A percentile compares a stretch with the other conserved stretches of the same genome.
phyloP scores from a whole-genome alignment of 2,797 vertebrate species.

The Pristis pectinata region DNA sequence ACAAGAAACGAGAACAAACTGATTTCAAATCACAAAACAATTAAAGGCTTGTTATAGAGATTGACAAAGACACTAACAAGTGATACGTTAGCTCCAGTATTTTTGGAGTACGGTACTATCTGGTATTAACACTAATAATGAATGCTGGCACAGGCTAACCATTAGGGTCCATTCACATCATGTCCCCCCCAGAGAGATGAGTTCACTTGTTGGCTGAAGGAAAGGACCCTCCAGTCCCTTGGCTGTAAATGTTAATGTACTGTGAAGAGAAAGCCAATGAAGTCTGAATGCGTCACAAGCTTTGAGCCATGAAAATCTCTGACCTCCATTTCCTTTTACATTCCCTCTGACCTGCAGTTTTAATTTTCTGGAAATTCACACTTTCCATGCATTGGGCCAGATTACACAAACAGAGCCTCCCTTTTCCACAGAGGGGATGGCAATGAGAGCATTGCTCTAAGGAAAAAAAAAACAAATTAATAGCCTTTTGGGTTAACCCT shows the following conservation, averaged over 20 bases:
- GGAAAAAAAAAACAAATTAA: constrained; percentile 7
- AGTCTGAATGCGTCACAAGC: constrained; percentile 60
- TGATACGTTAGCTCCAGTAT: constrained; percentile 21
- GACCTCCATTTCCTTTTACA: constrained; percentile 50
- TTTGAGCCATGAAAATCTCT: constrained; percentile 55
- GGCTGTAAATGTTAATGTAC: constrained; percentile 49
- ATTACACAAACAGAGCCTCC: constrained; percentile 51
- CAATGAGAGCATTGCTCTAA: neutral
- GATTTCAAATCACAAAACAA: constrained; percentile 41
- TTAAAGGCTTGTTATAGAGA: constrained; percentile 41
- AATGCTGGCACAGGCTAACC: neutral
- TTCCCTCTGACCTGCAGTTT: constrained; percentile 46
- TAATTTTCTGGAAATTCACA: constrained; percentile 58
- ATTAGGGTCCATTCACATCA: constrained; percentile 43
- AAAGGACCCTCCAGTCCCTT: constrained; percentile 47
- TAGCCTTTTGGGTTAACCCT: constrained; percentile 18
- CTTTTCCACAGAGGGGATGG: constrained; percentile 17
- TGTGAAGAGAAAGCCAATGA: constrained; percentile 54
- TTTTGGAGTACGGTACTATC: constrained; percentile 35
- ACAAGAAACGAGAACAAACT: constrained; percentile 2
- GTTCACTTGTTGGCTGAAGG: constrained; percentile 57
- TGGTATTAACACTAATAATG: constrained; percentile 28
- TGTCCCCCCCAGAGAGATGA: constrained; percentile 56
- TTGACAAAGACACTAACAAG: constrained; percentile 39
- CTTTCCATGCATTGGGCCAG: constrained; percentile 59